These are phyloP conservation scores for Hirudo medicinalis DNA, from an alignment of 1,140 invertebrate genomes.

Conservation along the genomic window DNA sequence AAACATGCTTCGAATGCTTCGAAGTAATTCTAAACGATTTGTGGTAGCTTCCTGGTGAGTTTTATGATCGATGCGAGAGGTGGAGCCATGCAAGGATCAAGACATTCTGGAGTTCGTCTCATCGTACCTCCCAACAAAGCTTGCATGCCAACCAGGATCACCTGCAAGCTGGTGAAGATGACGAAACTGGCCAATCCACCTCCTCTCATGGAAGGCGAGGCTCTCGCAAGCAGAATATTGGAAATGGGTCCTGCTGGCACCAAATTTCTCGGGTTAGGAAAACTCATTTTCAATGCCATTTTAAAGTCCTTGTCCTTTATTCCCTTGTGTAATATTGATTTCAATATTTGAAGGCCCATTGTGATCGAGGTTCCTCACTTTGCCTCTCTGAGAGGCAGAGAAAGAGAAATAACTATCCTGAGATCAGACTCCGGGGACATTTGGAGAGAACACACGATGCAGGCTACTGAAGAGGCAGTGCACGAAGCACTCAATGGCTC, in stretches of 20 bases:
- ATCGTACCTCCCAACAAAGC: constrained; percentile 70
- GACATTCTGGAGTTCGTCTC: constrained; percentile 88
- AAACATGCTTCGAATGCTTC: too few relatives aligned
- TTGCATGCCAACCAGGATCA: constrained; percentile 78
- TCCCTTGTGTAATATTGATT: too few relatives aligned
- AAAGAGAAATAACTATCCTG: constrained; percentile 91
- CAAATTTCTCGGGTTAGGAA: constrained; percentile 25
- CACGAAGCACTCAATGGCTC: constrained; percentile 57
- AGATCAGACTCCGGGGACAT: constrained; percentile 92
- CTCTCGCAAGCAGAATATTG: constrained; percentile 19
- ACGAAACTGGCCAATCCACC: constrained; percentile 15
- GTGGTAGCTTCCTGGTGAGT: constrained; percentile 81
- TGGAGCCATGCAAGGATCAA: constrained; percentile 93
- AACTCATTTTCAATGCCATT: neutral
- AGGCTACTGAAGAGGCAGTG: constrained; percentile 91
- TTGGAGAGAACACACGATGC: constrained; percentile 87
- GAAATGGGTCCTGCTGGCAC: constrained; percentile 7
- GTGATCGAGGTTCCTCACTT: constrained; percentile 97
- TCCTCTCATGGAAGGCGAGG: constrained; percentile 19
- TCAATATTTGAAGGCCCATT: constrained; percentile 56
- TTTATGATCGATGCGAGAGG: constrained; percentile 97
- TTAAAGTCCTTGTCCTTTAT: too few relatives aligned
- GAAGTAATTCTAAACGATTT: neutral
- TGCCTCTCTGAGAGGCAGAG: constrained; percentile 85
- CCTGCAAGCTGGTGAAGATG: constrained; percentile 70